A percentile compares a stretch with the other conserved stretches of the same genome.
Evolutionary conservation across 2,113 vertebrate genomes (phyloP).

Genomic region (Sapayoa aenigma): DNA sequence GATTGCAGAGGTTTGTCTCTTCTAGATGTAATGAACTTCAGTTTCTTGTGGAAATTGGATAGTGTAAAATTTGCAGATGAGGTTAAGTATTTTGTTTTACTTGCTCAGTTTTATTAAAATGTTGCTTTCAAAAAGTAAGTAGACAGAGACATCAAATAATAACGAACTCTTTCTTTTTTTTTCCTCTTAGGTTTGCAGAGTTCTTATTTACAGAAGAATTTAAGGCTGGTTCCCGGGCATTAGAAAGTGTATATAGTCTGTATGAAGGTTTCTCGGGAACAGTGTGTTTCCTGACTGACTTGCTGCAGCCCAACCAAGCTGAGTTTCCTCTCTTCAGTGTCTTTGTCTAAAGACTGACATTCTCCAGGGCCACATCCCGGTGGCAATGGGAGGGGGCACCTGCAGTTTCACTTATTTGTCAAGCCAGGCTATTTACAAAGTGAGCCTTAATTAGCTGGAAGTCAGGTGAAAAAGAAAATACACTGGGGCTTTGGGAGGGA

Average conservation of each 20-base stretch:
- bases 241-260: conserved; percentile 84
- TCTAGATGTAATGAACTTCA: background rate
- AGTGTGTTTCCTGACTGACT: conserved; percentile 86
- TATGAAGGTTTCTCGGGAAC: conserved; percentile 89
- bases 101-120: background rate
- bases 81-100: background rate
- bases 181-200: conserved; percentile 84
- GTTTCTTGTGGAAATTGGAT: background rate
- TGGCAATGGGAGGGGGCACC: background rate
- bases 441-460: conserved; percentile 65
- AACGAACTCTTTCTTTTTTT: background rate
- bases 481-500: conserved; percentile 29
- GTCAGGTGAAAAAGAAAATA: conserved; percentile 3
- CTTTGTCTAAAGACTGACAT: conserved; percentile 78
- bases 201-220: conserved; percentile 90
- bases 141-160: background rate
- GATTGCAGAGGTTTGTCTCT: background rate
- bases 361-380: background rate
- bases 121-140: background rate
- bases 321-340: conserved; percentile 90
- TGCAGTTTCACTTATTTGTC: conserved; percentile 35
- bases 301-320: conserved; percentile 85
- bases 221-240: conserved; percentile 79
- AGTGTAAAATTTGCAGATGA: background rate
- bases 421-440: conserved; percentile 54